Base-by-base conservation (phyloP, 2,797 vertebrate genomes). In the Pangasius macronema region DNA sequence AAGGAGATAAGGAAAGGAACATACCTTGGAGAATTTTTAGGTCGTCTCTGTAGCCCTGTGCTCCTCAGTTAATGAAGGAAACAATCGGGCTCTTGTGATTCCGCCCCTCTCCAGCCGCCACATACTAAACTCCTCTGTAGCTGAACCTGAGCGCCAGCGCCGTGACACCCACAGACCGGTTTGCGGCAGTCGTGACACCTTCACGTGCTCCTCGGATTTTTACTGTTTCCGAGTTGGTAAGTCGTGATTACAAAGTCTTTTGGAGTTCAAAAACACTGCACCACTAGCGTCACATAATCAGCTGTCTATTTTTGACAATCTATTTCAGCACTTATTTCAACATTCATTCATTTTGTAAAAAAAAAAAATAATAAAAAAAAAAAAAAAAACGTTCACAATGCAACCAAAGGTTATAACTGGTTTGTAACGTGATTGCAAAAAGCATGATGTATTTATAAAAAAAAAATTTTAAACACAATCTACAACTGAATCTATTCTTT, bases 81-180 rank as follows among this genome's bases (percentile, higher is more conserved):
- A 95, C 94, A 96, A 94, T 94, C 91, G 90, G 87, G 92, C 92
- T 93, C 91, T 93, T 96, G 95, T 95, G 68, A 90, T 85, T 72
- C 90, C 88, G 20, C 88, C 81, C 70, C 63, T 88, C 89, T 89
- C 63, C 87, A 91, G 57, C 83, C 92, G 92, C 94, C 94, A 95
- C 93, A 95, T 94, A 93, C 93, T 76, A 59, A 85, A 77, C 89
- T 89, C 89, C 46, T 88, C 88, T 57, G 82, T 11, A 27, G 42
- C 84, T 57, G 46, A 72, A 22, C 80, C 33, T 24, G 59, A 68
- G 72, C 70, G 24, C 77, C 55, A 81, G 83, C 61, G 46, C 63
- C 55, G 75, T 67, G 81, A 55, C 75, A 49, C n/a, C 8, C n/a
- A 73, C 83, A 73, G 24, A 73, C 83, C 36, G 83, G 51, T 84